A percentile compares a stretch with the other conserved stretches of the same genome.
Evolutionary conservation across 2,888 invertebrate species (phyloP).

Genomic region (Amblyjoppa proteus): DNA sequence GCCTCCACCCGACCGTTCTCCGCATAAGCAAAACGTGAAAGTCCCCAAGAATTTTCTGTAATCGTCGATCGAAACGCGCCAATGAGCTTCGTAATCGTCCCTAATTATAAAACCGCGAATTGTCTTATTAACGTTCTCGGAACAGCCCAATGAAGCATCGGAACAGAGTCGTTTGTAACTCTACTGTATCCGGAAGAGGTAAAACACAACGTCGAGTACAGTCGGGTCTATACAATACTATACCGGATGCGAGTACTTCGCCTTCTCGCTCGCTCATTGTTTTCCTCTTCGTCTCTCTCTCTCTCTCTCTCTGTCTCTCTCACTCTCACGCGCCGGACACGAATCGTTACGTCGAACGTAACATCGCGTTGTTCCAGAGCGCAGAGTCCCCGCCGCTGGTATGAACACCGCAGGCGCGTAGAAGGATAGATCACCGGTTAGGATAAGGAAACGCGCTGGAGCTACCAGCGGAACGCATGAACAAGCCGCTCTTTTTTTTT

Average conservation of each 20-base stretch:
- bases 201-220: background rate
- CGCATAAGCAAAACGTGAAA: slow-evolving; percentile 31
- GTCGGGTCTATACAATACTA: background rate
- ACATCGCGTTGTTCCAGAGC: slow-evolving; percentile 74
- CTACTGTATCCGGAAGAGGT: slow-evolving; percentile 34
- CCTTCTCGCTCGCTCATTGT: background rate
- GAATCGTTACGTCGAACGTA: slow-evolving; percentile 79
- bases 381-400: slow-evolving; percentile 31
- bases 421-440: slow-evolving; percentile 56
- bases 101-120: background rate
- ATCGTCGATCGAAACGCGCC: slow-evolving; percentile 6
- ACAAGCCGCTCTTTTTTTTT: slow-evolving; percentile 66
- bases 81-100: background rate
- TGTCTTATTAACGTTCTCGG: background rate
- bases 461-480: slow-evolving; percentile 77
- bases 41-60: background rate
- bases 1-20: background rate
- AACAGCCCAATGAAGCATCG: background rate
- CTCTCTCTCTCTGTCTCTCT: slow-evolving; percentile 17
- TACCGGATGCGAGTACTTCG: slow-evolving; percentile 50
- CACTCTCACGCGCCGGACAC: slow-evolving; percentile 74
- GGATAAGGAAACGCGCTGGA: slow-evolving; percentile 63
- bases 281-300: slow-evolving; percentile 15
- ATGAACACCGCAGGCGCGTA: slow-evolving; percentile 21
- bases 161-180: background rate